phyloP scores from a whole-genome alignment of 2,888 invertebrate genomes.

The Subacronicta megacephala region DNA sequence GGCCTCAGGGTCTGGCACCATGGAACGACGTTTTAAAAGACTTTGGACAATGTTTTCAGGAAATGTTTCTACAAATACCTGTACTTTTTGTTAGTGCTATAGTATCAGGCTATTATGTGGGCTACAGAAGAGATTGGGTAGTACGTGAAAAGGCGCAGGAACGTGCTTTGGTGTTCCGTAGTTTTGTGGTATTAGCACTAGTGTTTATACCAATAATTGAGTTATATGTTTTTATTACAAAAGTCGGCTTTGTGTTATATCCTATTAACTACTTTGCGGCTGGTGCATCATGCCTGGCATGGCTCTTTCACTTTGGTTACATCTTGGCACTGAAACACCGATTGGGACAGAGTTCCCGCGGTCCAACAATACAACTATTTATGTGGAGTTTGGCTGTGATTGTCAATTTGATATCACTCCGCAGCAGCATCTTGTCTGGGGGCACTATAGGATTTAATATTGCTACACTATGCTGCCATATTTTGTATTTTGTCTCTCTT shows the following conservation, averaged over 20 bases:
- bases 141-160: conserved; percentile 91
- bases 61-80: conserved; percentile 94
- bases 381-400: conserved; percentile 92
- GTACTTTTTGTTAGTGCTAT: conserved; percentile 92
- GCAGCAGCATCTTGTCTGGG: conserved; percentile 90
- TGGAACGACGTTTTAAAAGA: conserved; percentile 93
- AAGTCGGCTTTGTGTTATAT: conserved; percentile 82
- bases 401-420: conserved; percentile 91
- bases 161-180: conserved; percentile 91
- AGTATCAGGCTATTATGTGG: conserved; percentile 95
- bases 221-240: conserved; percentile 91
- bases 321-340: conserved; percentile 91
- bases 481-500: conserved; percentile 92
- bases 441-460: conserved; percentile 90
- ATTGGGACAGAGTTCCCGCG: conserved; percentile 92
- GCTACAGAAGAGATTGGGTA: conserved; percentile 91
- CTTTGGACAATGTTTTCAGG: conserved; percentile 96
- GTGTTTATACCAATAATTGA: conserved; percentile 92
- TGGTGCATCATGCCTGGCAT: conserved; percentile 93
- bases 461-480: conserved; percentile 90
- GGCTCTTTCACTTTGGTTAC: conserved; percentile 95
- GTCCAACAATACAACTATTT: conserved; percentile 92
- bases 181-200: conserved; percentile 90
- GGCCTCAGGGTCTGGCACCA: conserved; percentile 92
- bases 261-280: conserved; percentile 93